These are phyloP conservation scores for Pseudomugil tenellus DNA, from an alignment of 2,797 vertebrate species.

Conservation along the genomic window DNA sequence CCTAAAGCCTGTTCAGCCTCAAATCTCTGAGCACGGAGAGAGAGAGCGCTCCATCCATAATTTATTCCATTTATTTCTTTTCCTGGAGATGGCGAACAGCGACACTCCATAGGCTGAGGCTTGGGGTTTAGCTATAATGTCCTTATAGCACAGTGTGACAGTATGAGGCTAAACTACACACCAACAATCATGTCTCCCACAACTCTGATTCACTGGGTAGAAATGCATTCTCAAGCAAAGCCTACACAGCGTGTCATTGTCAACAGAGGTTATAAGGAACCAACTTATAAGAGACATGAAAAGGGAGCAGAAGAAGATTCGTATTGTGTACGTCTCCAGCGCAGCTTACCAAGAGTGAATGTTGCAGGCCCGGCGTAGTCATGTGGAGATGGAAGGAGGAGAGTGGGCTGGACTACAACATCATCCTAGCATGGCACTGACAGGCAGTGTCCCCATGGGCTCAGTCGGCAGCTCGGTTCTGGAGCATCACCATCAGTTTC, in stretches of 20 bases:
- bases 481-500: constrained; percentile 48
- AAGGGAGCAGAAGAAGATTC: constrained; percentile 34
- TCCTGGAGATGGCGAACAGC: constrained; percentile 11
- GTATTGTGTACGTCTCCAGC: constrained; percentile 34
- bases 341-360: constrained; percentile 33
- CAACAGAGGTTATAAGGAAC: constrained; percentile 37
- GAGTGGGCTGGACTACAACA: constrained; percentile 19
- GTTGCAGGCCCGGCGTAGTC: constrained; percentile 38
- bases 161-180: constrained; percentile 58
- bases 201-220: constrained; percentile 37
- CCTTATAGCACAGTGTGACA: constrained; percentile 49
- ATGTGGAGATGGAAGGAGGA: constrained; percentile 31
- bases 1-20: neutral
- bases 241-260: constrained; percentile 30
- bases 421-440: constrained; percentile 56
- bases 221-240: constrained; percentile 34
- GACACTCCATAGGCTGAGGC: constrained; percentile 16
- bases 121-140: constrained; percentile 52
- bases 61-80: constrained; percentile 34
- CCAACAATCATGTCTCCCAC: constrained; percentile 21
- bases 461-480: constrained; percentile 48
- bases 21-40: constrained; percentile 9
- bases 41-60: constrained; percentile 13
- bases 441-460: constrained; percentile 59
- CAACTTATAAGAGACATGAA: constrained; percentile 20